Evolutionary conservation across 1,140 invertebrate species (phyloP), one percentile per base, ranked within the genome.

Genomic region (Matsumurasca onukii): DNA sequence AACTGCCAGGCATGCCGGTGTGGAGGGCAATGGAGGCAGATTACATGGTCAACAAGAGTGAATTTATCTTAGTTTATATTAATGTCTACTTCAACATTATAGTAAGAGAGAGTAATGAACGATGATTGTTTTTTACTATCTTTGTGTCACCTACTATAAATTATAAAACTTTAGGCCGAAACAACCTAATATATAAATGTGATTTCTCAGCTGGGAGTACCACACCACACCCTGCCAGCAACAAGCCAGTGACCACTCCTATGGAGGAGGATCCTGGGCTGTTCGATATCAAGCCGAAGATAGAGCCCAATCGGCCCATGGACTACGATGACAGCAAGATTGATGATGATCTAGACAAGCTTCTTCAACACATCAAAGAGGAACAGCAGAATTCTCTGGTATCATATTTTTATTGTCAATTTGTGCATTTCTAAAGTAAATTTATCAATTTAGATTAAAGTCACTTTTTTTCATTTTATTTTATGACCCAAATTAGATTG

Each of bases 321-420:
- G 93, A 95, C 77, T 89, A 90, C 73, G 93, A 95, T 77, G 93
- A 95, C 75, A 91, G 91, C 39, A 94, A 95, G 79, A 94, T 97
- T 66, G 94, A 97, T 75, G 93, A 95, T 75, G 94, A 97, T 76
- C 79, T 97, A 0, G 93, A 93, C 72, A 93, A 95, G 78, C 78
- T 97, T 25, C 80, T 97, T 22, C 93, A 96, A 76, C 89, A 95
- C 72, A 97, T 97, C 66, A 95, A 95, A 78, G 91, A 94, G 75
- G 91, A 91, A 59, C 93, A 95, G 75, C 91, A 94, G 72, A 93
- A 94, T 74, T 91, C 88, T 22, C 90, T 93, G 87, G 80, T 78
- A 71, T 59, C 13, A 20, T 45, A 24, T 22, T 1, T 61, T 31
- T 68, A 15, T 68, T 1, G 24, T 15, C 24, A 17, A 22, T 62